Conservation (phyloP, 2,113 vertebrate genomes). For the Zingel zingel region DNA sequence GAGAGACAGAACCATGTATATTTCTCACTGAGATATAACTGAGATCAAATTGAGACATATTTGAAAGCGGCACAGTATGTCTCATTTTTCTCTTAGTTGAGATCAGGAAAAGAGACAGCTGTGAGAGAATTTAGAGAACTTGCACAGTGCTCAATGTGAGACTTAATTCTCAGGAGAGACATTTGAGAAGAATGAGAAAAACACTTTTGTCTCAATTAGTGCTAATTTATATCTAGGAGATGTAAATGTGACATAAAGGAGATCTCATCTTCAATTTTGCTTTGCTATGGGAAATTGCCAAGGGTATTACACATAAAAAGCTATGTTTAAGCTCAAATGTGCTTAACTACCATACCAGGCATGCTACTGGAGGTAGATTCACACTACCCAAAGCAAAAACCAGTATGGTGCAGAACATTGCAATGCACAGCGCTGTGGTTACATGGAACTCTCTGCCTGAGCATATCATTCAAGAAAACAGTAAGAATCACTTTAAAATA, state of each 20-base stretch:
- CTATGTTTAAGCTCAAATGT: too few relatives aligned
- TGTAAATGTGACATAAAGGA: not conserved
- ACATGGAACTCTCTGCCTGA: too few relatives aligned
- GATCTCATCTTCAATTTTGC: not conserved
- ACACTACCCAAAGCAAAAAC: too few relatives aligned
- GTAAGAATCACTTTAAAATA: too few relatives aligned
- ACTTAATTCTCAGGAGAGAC: conserved; percentile 17
- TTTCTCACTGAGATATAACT: not conserved
- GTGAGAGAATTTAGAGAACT: conserved; percentile 9
- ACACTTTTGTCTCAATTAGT: not conserved
- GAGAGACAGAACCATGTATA: not conserved
- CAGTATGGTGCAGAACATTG: too few relatives aligned
- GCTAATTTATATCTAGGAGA: too few relatives aligned
- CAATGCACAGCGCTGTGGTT: too few relatives aligned
- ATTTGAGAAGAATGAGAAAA: conserved; percentile 18
- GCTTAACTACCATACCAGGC: too few relatives aligned
- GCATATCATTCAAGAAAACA: too few relatives aligned
- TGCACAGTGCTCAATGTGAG: conserved; percentile 1
- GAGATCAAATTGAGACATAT: conserved; percentile 1
- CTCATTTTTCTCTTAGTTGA: not conserved
- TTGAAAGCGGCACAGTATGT: not conserved
- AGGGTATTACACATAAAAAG: too few relatives aligned
- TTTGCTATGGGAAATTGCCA: too few relatives aligned
- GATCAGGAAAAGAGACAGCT: conserved; percentile 7
- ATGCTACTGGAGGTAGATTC: too few relatives aligned